Base-by-base conservation (phyloP, 2,888 invertebrate species). In the Plagiodera versicolora region DNA sequence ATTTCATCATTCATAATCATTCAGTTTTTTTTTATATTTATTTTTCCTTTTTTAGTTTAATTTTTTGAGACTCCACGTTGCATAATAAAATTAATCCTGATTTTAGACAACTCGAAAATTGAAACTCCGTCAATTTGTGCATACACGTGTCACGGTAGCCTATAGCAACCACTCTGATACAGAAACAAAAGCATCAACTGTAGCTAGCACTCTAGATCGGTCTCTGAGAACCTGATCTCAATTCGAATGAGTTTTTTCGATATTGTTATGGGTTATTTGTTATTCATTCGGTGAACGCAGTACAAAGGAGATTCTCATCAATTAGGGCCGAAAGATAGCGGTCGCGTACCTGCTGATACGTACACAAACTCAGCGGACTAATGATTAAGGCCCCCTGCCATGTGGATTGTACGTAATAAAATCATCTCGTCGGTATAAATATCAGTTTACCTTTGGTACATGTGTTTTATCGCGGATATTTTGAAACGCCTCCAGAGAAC, bases 351-450 rank as follows among this genome's bases (percentile, higher is more conserved):
- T 75, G 76, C 75, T 76, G 76, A 72, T 75, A 72, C 75, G 73
- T 73, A 74, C 75, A 74, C 71, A 72, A 75, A 70, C 74, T 71
- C 71, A 72, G 73, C 69, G 72, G 69, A 69, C 65, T 70, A 71
- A 72, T 71, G 69, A 72, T 72, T 64, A 64, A 75, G 70, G 73
- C 70, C 77, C 77, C 78, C 77, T 73, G 70, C 67, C 59, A 74
- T 66, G 72, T 64, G 60, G 71, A 67, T 69, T 67, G 70, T 64
- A 70, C 71, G 70, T 78, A 80, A 79, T 78, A 79, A 79, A 79
- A 79, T 79, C 79, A 79, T 79, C 79, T 77, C 72, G 70, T 69
- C 72, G 56, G 77, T 77, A 79, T 79, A 79, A 79, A 80, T 79
- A 80, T 80, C 79, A 72, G 78, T 75, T 77, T 77, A 76, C 72